These are phyloP conservation scores for Heptranchias perlo DNA, from an alignment of 2,113 vertebrate genomes.

Conservation along the genomic window DNA sequence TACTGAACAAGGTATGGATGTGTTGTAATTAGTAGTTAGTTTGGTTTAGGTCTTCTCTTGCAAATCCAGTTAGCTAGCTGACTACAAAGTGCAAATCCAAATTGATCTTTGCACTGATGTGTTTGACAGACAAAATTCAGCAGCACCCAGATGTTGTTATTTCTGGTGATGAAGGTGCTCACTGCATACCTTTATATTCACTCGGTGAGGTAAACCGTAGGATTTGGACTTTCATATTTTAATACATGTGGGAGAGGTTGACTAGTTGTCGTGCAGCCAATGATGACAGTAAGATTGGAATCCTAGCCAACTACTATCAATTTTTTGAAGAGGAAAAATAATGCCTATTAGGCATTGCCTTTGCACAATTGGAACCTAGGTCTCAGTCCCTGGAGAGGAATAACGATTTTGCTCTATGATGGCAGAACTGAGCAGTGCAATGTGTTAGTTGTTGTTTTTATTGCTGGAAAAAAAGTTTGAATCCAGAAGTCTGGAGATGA, in stretches of 20 bases:
- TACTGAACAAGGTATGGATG: slow-evolving; percentile 75
- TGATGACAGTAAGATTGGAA: not conserved
- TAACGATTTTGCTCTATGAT: not conserved
- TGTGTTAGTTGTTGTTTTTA: not conserved
- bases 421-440: not conserved
- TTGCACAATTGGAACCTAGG: not conserved
- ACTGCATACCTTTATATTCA: not conserved
- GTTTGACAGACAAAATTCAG: not conserved
- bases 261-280: not conserved
- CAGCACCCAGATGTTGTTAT: not conserved
- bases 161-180: not conserved
- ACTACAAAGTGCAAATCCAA: not conserved
- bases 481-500: not conserved
- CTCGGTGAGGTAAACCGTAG: not conserved
- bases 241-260: not conserved
- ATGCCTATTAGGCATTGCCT: not conserved
- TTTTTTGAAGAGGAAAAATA: not conserved
- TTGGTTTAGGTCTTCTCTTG: not conserved
- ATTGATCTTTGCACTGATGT: not conserved
- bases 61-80: not conserved
- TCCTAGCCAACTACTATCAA: not conserved
- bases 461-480: not conserved
- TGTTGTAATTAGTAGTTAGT: not conserved
- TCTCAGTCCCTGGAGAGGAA: not conserved
- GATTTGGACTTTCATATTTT: not conserved